Conservation (phyloP, 2,113 vertebrate genomes). For the Sula dactylatra region DNA sequence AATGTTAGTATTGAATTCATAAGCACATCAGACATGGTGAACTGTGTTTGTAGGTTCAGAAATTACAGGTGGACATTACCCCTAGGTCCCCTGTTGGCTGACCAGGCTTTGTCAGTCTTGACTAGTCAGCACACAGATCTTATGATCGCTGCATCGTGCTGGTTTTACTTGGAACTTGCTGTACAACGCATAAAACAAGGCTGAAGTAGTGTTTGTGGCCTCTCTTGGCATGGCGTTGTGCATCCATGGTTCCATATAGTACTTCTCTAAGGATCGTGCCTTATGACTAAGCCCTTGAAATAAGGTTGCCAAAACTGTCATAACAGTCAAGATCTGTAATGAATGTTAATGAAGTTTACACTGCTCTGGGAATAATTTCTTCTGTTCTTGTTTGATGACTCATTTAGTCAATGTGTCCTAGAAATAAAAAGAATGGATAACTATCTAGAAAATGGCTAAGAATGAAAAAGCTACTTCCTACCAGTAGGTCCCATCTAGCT, state of each 20-base stretch:
- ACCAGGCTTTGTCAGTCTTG: neutral
- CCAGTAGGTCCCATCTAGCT: neutral
- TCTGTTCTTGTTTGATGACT: neutral
- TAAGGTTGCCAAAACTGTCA: neutral
- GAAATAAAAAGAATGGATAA: neutral
- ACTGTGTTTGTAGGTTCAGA: neutral
- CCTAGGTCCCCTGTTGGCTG: neutral
- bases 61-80: neutral
- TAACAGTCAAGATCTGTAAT: neutral
- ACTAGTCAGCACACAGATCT: neutral
- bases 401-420: neutral
- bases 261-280: neutral
- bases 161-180: neutral
- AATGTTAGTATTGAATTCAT: neutral
- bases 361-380: neutral
- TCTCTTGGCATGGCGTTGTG: neutral
- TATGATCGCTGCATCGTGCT: neutral
- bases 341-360: neutral
- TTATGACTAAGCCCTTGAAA: neutral
- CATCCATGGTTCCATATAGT: neutral
- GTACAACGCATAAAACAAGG: neutral
- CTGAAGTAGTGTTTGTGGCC: neutral
- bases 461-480: neutral
- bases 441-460: neutral
- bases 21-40: neutral